Evolutionary conservation across 2,888 invertebrate species (phyloP).

Genomic region (Masnerella sp.): DNA sequence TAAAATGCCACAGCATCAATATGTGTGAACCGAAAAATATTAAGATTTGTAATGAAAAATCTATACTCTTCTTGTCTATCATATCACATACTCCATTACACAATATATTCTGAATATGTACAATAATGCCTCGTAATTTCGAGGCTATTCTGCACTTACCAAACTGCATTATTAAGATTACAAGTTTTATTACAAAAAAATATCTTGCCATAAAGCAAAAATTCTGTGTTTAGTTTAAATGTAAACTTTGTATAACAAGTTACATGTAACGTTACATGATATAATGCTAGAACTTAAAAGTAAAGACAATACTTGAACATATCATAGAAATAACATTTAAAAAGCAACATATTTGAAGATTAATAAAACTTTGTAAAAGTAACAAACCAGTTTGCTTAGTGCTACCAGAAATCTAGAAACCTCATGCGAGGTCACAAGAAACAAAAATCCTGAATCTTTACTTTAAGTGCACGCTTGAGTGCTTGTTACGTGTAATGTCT

Average conservation of each 20-base stretch:
- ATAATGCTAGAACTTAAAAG: too few species aligned
- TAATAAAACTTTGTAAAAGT: neutral
- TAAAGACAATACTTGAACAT: neutral
- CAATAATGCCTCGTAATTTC: constrained; percentile 38
- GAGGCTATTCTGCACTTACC: constrained; percentile 20
- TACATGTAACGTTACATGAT: too few species aligned
- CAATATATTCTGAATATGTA: constrained; percentile 49
- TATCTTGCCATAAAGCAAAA: neutral
- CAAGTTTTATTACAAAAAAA: neutral
- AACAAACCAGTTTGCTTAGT: constrained; percentile 28
- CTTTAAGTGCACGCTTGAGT: constrained; percentile 55
- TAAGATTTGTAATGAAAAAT: constrained; percentile 30
- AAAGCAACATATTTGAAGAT: neutral
- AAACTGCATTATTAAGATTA: constrained; percentile 16
- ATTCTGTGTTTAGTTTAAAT: too few species aligned
- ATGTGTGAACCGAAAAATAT: constrained; percentile 13
- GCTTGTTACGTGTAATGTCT: constrained; percentile 52
- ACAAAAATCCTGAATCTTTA: constrained; percentile 68
- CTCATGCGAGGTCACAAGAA: constrained; percentile 13
- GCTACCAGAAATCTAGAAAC: constrained; percentile 10
- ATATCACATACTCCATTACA: constrained; percentile 42
- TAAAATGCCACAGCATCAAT: constrained; percentile 45
- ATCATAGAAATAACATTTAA: too few species aligned
- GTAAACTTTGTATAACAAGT: neutral
- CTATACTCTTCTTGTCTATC: constrained; percentile 38